Evolutionary conservation across 2,797 vertebrate species (phyloP).

Genomic region (Parambassis ranga): DNA sequence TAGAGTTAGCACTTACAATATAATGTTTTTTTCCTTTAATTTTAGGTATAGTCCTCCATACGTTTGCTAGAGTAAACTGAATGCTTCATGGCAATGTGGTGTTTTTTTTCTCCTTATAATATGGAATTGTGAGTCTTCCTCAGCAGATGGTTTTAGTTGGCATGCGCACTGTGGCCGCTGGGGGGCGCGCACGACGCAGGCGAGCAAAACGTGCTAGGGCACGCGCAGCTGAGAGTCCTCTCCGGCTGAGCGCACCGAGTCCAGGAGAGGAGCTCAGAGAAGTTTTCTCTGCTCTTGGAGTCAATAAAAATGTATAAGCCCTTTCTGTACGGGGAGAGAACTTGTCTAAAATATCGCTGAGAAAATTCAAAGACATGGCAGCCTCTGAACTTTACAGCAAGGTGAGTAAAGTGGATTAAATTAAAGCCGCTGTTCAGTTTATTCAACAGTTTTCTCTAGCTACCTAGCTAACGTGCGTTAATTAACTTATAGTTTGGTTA

Average conservation of each 20-base stretch:
- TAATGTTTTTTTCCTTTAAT: too few species aligned
- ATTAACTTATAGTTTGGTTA: background rate
- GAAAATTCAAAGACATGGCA: slow-evolving; percentile 75
- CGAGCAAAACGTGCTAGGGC: slow-evolving; percentile 15
- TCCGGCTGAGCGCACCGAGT: background rate
- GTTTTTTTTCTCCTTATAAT: too few species aligned
- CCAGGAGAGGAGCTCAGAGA: background rate
- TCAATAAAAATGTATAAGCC: background rate
- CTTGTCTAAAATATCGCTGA: background rate
- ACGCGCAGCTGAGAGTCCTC: slow-evolving; percentile 21
- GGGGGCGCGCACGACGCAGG: slow-evolving; percentile 32
- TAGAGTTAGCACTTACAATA: too few species aligned
- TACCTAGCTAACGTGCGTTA: background rate
- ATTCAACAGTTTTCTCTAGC: slow-evolving; percentile 2
- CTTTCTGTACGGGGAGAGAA: background rate
- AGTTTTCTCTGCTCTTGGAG: background rate
- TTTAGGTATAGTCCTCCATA: too few species aligned
- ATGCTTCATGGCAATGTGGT: too few species aligned
- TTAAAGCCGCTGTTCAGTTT: background rate
- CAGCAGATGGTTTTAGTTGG: background rate
- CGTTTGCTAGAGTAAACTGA: too few species aligned
- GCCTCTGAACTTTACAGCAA: slow-evolving; percentile 70
- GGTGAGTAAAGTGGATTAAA: slow-evolving; percentile 36
- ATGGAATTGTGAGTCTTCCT: too few species aligned
- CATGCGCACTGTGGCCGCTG: slow-evolving; percentile 13